Evolutionary conservation across 1,140 invertebrate genomes (phyloP).

Genomic region (Helicorthomorpha holstii): DNA sequence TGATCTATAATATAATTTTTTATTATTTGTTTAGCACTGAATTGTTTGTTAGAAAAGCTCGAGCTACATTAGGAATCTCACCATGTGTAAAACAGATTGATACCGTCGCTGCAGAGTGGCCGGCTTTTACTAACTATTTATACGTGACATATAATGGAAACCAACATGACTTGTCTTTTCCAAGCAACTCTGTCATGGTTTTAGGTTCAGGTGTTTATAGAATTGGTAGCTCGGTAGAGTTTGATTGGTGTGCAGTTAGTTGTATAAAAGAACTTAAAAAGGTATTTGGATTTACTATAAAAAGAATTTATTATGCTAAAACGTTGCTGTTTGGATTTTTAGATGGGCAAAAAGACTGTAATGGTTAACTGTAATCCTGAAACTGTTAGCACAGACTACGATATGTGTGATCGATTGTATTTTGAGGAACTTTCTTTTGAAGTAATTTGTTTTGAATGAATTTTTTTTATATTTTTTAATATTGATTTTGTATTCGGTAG

Average conservation of each 20-base stretch:
- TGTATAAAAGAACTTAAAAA: constrained; percentile 80
- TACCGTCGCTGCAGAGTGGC: constrained; percentile 98
- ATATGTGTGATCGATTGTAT: constrained; percentile 95
- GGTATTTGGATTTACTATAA: constrained; percentile 27
- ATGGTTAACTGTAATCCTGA: constrained; percentile 99
- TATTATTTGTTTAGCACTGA: constrained; percentile 26
- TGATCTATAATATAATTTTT: not conserved
- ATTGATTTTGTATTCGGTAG: constrained; percentile 22
- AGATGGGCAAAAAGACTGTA: constrained; percentile 53
- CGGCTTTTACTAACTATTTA: constrained; percentile 92
- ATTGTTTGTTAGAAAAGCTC: constrained; percentile 24
- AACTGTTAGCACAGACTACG: constrained; percentile 98
- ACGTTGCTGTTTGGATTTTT: too few species aligned
- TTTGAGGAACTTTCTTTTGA: constrained; percentile 99
- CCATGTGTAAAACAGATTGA: constrained; percentile 97
- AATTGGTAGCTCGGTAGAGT: constrained; percentile 97
- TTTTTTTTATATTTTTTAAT: constrained; percentile 7
- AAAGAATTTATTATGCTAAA: not conserved
- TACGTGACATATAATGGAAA: constrained; percentile 90
- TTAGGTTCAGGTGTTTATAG: constrained; percentile 90
- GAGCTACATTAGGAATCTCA: constrained; percentile 33
- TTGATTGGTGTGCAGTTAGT: constrained; percentile 98
- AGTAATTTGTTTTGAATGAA: constrained; percentile 23
- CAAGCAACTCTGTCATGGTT: constrained; percentile 61
- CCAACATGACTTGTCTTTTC: constrained; percentile 70